Conservation (phyloP, 2,888 invertebrate genomes). For the Teleiodes luculella region DNA sequence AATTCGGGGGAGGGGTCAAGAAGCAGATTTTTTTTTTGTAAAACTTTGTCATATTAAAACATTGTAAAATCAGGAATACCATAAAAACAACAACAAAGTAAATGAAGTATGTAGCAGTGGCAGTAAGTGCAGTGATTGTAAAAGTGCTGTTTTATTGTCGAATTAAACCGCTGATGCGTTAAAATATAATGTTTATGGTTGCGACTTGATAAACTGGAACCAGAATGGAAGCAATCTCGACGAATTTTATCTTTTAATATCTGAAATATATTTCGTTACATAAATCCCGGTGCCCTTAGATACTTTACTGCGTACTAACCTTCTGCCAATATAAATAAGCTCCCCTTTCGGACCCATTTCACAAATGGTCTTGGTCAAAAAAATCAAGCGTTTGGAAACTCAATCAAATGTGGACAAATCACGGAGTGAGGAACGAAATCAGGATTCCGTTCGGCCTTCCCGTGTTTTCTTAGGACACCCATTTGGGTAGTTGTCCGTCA, state of each 20-base stretch:
- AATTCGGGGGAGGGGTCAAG: too few species aligned
- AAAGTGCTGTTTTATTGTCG: background rate
- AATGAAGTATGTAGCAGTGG: background rate
- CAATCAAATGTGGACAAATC: slow-evolving; percentile 10
- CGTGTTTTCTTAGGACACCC: slow-evolving; percentile 57
- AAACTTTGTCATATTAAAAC: background rate
- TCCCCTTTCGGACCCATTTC: background rate
- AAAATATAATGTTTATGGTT: too few species aligned
- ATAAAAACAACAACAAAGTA: background rate
- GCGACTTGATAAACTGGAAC: too few species aligned
- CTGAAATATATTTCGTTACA: too few species aligned
- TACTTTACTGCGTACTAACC: background rate
- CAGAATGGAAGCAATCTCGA: too few species aligned
- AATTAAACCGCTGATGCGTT: background rate
- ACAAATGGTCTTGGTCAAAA: slow-evolving; percentile 2
- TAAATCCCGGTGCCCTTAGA: background rate
- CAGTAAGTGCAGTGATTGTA: background rate
- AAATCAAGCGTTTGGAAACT: slow-evolving; percentile 6
- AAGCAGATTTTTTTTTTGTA: too few species aligned
- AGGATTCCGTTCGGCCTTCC: slow-evolving; percentile 36
- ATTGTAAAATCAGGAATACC: background rate
- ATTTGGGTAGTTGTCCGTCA: slow-evolving; percentile 43
- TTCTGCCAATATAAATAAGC: background rate
- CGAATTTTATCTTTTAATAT: too few species aligned
- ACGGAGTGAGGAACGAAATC: slow-evolving; percentile 35